A percentile compares a stretch with the other conserved stretches of the same genome.
Conservation (phyloP, 2,797 vertebrate genomes). For the Malacoctenus gilli region DNA sequence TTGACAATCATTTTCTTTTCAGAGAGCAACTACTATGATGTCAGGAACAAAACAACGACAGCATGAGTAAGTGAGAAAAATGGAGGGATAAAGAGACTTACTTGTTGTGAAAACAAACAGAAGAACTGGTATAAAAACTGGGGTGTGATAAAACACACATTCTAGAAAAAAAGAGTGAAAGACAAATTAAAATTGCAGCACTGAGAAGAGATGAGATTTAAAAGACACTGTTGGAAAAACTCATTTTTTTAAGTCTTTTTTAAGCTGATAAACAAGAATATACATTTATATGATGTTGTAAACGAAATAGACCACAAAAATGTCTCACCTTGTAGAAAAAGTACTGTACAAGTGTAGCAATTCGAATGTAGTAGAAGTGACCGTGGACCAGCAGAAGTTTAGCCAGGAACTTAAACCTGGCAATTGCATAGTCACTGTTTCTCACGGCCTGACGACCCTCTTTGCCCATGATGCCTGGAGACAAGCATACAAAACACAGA, state of each 20-base stretch:
- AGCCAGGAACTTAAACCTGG: slow-evolving; percentile 96
- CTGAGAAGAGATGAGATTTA: background rate
- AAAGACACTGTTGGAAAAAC: background rate
- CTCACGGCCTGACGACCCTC: slow-evolving; percentile 98
- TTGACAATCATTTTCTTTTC: too few species aligned
- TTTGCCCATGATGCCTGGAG: slow-evolving; percentile 97
- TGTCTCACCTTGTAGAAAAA: slow-evolving; percentile 98
- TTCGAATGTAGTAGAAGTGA: slow-evolving; percentile 99
- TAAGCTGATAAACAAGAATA: too few species aligned
- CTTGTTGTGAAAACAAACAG: slow-evolving; percentile 99
- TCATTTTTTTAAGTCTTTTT: too few species aligned
- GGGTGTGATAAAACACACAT: slow-evolving; percentile 99
- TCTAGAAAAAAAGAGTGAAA: slow-evolving; percentile 85
- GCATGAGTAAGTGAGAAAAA: slow-evolving; percentile 20
- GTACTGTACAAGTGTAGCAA: slow-evolving; percentile 99
- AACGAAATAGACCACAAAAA: too few species aligned
- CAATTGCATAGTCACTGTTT: slow-evolving; percentile 99
- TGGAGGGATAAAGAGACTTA: slow-evolving; percentile 81
- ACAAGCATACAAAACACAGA: background rate
- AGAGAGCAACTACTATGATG: slow-evolving; percentile 23
- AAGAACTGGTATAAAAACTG: slow-evolving; percentile 99
- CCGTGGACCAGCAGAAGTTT: slow-evolving; percentile 98
- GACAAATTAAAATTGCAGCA: slow-evolving; percentile 51
- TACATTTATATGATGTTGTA: too few species aligned
- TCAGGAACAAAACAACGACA: slow-evolving; percentile 19